Conservation (phyloP, 2,113 vertebrate species). For the Orycteropus afer region DNA sequence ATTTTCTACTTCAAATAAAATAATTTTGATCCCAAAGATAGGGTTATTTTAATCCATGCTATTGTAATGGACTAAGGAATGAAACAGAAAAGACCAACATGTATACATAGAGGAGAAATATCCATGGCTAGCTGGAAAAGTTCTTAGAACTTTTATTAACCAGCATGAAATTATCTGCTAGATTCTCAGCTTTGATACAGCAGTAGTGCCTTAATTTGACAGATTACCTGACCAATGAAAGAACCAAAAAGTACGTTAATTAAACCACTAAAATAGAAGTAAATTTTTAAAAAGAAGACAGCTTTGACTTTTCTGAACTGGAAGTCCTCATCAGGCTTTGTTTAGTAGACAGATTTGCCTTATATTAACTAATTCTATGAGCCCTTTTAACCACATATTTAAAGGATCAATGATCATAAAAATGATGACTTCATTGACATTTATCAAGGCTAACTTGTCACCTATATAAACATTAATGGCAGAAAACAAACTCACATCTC, state of each 20-base stretch:
- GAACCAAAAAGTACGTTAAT: not conserved
- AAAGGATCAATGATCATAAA: not conserved
- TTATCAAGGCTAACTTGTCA: not conserved
- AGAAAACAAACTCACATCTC: no score
- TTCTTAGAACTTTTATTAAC: no score
- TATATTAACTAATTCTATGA: not conserved
- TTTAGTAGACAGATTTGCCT: not conserved
- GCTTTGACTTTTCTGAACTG: not conserved
- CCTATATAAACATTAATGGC: no score
- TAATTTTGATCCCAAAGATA: not conserved
- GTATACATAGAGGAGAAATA: not conserved
- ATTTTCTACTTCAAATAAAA: conserved; percentile 1
- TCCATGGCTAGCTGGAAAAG: not conserved
- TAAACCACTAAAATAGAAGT: not conserved
- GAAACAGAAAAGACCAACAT: not conserved
- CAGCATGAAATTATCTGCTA: conserved; percentile 10
- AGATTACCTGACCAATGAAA: conserved; percentile 34
- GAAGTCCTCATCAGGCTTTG: not conserved
- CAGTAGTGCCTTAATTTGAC: not conserved
- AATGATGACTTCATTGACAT: not conserved
- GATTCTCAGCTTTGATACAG: no score
- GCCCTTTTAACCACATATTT: not conserved
- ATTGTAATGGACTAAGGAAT: not conserved
- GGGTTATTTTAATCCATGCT: not conserved
- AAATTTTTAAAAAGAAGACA: conserved; percentile 31